Base-by-base conservation (phyloP, 2,113 vertebrate species). In the Bambusicola thoracicus region DNA sequence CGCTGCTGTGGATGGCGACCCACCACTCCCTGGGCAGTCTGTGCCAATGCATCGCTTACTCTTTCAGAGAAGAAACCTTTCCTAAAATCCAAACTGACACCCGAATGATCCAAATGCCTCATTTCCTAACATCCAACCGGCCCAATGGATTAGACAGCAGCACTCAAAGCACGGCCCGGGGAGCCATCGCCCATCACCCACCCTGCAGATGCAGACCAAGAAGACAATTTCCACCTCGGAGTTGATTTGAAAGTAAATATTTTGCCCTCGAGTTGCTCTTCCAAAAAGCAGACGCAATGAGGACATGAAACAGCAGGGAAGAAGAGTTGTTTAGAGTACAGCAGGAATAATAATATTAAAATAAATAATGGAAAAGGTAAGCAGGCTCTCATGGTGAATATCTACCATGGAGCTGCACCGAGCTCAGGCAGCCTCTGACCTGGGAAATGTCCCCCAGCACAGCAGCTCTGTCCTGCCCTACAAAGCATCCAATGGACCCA, bases 281-380 rank as follows among this genome's bases (percentile, higher is more conserved):
- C 36, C 70, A 53, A 67, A 36, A 75, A 85, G 81, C 58, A 92
- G 85, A 94, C 1, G 2, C 93, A 96, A 87, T 77, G 90, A 87
- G 94, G 92, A 53, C 93, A 77, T 32, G 63, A 53, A 58, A n/a
- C 96, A 95, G 96, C 90, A 80, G 93, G 89, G 94, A 95, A 73
- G 77, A 20, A 61, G 48, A 56, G 44, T 12, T 95, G 78, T 40
- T 85, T 11, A 25, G 85, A 1, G 24, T 53, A 49, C 16, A 79
- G 85, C 62, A 85, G 70, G 55, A 93, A 95, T 89, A 89, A 85
- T 70, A 67, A 86, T 44, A 89, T 70, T 83, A 48, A 81, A 94
- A 92, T 73, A 81, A 90, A 38, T 16, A 61, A 78, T 68, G 69
- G 62, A 55, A 83, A 65, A 51, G 14, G 49, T 62, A 55, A 80